A percentile compares a stretch with the other conserved stretches of the same genome.
phyloP scores from a whole-genome alignment of 2,113 vertebrate genomes.

The Pterocles burchelli region DNA sequence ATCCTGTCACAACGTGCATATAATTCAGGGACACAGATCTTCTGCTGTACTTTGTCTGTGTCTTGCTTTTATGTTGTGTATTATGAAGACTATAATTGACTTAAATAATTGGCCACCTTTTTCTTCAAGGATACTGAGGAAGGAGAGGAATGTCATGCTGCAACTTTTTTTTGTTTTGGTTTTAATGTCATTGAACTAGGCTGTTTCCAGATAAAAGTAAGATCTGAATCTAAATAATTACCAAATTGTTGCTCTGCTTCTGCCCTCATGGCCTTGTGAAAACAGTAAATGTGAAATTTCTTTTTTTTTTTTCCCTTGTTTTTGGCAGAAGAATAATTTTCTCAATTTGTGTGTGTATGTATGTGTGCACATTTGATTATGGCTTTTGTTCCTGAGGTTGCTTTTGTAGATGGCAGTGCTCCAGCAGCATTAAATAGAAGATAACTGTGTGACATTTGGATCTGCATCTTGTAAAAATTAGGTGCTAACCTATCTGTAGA shows the following conservation, averaged over 20 bases:
- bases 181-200: neutral
- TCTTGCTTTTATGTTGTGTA: conserved; percentile 1
- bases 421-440: neutral
- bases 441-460: neutral
- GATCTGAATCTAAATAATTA: neutral
- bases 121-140: neutral
- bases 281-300: neutral
- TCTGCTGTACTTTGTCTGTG: neutral
- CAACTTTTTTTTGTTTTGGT: neutral
- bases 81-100: neutral
- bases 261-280: neutral
- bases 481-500: neutral
- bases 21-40: neutral
- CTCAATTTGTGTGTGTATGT: neutral
- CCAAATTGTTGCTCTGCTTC: neutral
- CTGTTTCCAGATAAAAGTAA: neutral
- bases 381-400: neutral
- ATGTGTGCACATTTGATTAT: neutral
- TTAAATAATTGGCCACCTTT: neutral
- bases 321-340: neutral
- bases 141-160: neutral
- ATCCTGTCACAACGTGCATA: neutral
- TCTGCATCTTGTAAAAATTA: neutral
- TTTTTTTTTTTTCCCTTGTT: neutral
- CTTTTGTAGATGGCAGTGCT: neutral